phyloP scores from a whole-genome alignment of 2,888 invertebrate genomes.

The Polymixis lichenea region DNA sequence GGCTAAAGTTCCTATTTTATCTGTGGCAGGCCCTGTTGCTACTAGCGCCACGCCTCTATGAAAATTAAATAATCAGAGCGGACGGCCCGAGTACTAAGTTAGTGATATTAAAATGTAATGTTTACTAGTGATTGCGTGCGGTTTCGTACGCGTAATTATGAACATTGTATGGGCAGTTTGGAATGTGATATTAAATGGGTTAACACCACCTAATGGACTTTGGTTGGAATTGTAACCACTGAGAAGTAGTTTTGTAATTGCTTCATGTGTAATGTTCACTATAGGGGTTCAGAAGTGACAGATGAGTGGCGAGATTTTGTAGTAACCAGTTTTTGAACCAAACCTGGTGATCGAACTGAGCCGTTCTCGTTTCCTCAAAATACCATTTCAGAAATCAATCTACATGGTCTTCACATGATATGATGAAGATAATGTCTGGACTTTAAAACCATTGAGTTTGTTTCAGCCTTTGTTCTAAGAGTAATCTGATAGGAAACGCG shows the following conservation, averaged over 20 bases:
- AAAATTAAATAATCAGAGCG: constrained; percentile 71
- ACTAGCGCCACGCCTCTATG: constrained; percentile 67
- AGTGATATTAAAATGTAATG: constrained; percentile 50
- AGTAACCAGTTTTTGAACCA: neutral
- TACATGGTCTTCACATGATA: no score
- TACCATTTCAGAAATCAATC: no score
- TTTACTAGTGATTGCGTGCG: constrained; percentile 46
- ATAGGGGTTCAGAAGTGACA: no score
- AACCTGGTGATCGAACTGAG: neutral
- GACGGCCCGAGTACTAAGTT: constrained; percentile 57
- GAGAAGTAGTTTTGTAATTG: constrained; percentile 1
- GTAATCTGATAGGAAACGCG: no score
- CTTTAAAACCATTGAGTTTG: no score
- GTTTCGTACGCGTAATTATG: constrained; percentile 42
- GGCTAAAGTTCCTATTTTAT: constrained; percentile 60
- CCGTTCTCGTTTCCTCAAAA: no score
- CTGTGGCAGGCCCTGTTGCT: constrained; percentile 48
- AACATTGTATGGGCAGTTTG: constrained; percentile 39
- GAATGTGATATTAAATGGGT: constrained; percentile 47
- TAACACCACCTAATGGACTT: constrained; percentile 37
- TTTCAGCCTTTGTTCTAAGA: no score
- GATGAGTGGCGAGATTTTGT: neutral
- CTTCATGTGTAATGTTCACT: neutral
- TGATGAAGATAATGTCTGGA: no score
- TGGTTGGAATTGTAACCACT: constrained; percentile 12